phyloP scores from a whole-genome alignment of 2,113 vertebrate species.

The Gasterosteus nipponicus region DNA sequence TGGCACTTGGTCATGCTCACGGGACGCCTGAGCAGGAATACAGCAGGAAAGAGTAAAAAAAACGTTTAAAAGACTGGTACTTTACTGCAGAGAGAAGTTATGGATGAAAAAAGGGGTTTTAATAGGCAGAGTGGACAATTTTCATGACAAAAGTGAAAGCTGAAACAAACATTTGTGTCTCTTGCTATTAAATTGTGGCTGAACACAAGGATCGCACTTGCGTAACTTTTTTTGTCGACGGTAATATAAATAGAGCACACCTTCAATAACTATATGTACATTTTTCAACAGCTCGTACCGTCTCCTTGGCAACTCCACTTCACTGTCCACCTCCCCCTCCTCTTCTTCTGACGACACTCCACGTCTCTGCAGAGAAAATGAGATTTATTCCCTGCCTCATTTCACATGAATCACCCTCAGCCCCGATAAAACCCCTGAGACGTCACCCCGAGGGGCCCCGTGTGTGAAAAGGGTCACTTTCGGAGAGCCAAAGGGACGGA shows the following conservation, averaged over 20 bases:
- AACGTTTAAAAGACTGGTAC: too few relatives aligned
- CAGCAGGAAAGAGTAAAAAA: neutral
- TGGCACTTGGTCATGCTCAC: constrained; percentile 88
- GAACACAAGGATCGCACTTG: neutral
- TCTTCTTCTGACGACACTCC: constrained; percentile 93
- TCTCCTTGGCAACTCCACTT: constrained; percentile 88
- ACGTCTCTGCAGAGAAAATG: constrained; percentile 81
- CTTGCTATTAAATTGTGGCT: neutral
- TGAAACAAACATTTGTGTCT: neutral
- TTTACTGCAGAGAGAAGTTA: neutral
- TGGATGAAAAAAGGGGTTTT: neutral
- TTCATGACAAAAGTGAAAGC: neutral
- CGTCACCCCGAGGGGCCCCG: neutral
- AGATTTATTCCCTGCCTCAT: neutral
- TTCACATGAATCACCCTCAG: neutral
- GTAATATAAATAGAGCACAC: neutral
- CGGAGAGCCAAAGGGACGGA: neutral
- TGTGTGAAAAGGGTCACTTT: neutral
- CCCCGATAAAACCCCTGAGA: constrained; percentile 3
- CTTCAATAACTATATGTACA: neutral
- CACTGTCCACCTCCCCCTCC: constrained; percentile 94
- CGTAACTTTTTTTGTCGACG: neutral
- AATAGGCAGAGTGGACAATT: neutral
- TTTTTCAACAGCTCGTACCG: constrained; percentile 76
- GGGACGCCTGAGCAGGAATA: constrained; percentile 76